Percentiles rank a stretch among this genome's conserved stretches.
Evolutionary conservation across 2,797 vertebrate species (phyloP).

Genomic region (Orientallactaga sibirica): DNA sequence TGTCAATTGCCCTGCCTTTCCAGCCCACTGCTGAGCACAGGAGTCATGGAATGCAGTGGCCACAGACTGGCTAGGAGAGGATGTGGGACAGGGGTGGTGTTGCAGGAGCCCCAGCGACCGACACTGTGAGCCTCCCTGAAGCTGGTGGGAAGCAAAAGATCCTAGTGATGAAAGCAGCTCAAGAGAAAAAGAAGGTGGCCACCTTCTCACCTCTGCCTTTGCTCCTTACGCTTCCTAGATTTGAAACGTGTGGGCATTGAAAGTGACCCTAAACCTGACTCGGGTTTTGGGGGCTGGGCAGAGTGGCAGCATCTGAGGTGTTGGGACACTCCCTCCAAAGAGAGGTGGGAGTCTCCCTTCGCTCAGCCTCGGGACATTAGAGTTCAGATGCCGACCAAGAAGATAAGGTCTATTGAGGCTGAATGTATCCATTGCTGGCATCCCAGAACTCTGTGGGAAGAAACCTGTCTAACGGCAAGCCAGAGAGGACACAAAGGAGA

Average conservation of each 20-base stretch:
- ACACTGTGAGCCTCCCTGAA: background rate
- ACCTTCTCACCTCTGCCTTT: background rate
- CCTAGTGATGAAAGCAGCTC: background rate
- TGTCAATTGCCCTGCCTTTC: background rate
- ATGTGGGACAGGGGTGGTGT: background rate
- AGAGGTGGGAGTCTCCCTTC: background rate
- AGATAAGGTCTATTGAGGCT: slow-evolving; percentile 48
- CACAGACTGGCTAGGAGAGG: background rate
- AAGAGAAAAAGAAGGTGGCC: background rate
- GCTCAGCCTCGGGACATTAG: background rate
- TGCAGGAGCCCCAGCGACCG: background rate
- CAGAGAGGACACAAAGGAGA: background rate
- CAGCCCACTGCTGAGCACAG: background rate
- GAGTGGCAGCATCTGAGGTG: background rate
- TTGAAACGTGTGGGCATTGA: background rate
- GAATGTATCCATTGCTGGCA: background rate
- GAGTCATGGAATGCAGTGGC: background rate
- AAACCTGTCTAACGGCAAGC: background rate
- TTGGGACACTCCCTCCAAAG: background rate
- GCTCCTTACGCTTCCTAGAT: background rate
- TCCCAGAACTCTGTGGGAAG: background rate
- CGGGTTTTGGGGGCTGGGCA: background rate
- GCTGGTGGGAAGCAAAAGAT: background rate
- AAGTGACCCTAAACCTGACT: background rate
- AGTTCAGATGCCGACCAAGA: slow-evolving; percentile 12